phyloP scores from a whole-genome alignment of 2,888 invertebrate species.

The Mythimna loreyi region DNA sequence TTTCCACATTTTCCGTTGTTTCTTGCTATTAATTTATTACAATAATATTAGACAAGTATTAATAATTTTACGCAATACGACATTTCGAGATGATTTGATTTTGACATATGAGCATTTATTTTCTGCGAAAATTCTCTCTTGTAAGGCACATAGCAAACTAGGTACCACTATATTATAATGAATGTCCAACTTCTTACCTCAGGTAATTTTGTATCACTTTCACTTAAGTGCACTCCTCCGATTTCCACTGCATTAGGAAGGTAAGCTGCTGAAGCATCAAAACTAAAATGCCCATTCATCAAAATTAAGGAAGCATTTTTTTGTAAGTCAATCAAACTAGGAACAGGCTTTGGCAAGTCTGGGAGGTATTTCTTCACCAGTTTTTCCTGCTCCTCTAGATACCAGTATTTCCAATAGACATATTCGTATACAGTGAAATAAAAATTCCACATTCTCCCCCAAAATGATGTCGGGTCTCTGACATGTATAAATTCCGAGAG shows the following conservation, averaged over 20 bases:
- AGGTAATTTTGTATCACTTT: slow-evolving; percentile 76
- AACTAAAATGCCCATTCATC: slow-evolving; percentile 88
- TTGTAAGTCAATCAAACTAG: slow-evolving; percentile 82
- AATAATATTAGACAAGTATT: no score
- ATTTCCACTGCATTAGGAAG: slow-evolving; percentile 91
- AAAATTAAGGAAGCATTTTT: slow-evolving; percentile 83
- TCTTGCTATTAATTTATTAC: no score
- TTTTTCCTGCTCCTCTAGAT: slow-evolving; percentile 79
- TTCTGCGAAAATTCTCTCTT: no score
- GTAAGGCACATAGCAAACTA: no score
- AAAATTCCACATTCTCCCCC: slow-evolving; percentile 87
- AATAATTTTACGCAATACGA: no score
- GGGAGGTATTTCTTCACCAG: slow-evolving; percentile 80
- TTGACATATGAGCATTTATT: no score
- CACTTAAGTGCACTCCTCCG: slow-evolving; percentile 89
- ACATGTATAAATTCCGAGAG: slow-evolving; percentile 80
- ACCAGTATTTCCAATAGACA: slow-evolving; percentile 82
- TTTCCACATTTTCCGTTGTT: no score
- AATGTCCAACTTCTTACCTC: slow-evolving; percentile 67
- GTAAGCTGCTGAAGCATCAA: slow-evolving; percentile 84
- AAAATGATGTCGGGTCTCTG: slow-evolving; percentile 88
- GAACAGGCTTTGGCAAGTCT: slow-evolving; percentile 78
- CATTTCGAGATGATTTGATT: no score
- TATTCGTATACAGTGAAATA: slow-evolving; percentile 84
- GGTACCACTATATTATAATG: no score